phyloP scores from a whole-genome alignment of 2,888 invertebrate genomes.

The Calliopum simillimum region DNA sequence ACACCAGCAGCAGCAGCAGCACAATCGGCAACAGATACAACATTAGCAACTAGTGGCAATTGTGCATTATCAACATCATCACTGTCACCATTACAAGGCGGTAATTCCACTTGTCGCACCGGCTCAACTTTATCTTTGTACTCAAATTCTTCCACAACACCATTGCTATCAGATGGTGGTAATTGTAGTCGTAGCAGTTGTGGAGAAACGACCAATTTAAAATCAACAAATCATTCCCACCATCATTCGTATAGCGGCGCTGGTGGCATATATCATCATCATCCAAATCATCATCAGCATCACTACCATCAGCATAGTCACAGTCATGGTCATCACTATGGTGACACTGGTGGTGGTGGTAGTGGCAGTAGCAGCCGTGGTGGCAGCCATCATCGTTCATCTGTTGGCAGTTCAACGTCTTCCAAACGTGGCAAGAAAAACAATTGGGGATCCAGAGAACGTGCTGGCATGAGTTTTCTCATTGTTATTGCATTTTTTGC shows the following conservation, averaged over 20 bases:
- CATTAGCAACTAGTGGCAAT: constrained; percentile 3
- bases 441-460: constrained; percentile 72
- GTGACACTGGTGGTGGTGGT: constrained; percentile 43
- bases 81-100: constrained; percentile 18
- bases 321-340: constrained; percentile 41
- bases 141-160: constrained; percentile 47
- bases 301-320: constrained; percentile 43
- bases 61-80: neutral
- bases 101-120: constrained; percentile 29
- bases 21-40: constrained; percentile 17
- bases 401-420: constrained; percentile 38
- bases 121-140: constrained; percentile 44
- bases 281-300: constrained; percentile 36
- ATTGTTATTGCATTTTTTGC: constrained; percentile 92
- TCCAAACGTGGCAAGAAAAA: constrained; percentile 64
- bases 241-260: constrained; percentile 38
- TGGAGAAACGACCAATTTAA: constrained; percentile 46
- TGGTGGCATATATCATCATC: constrained; percentile 47
- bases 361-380: constrained; percentile 30
- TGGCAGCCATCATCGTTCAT: constrained; percentile 24
- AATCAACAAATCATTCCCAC: constrained; percentile 51
- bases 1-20: constrained; percentile 32
- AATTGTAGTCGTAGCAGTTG: constrained; percentile 40
- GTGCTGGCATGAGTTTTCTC: constrained; percentile 90
- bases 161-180: constrained; percentile 39